Evolutionary conservation across 2,888 invertebrate species (phyloP).

Genomic region (Drosophila fungiperda): DNA sequence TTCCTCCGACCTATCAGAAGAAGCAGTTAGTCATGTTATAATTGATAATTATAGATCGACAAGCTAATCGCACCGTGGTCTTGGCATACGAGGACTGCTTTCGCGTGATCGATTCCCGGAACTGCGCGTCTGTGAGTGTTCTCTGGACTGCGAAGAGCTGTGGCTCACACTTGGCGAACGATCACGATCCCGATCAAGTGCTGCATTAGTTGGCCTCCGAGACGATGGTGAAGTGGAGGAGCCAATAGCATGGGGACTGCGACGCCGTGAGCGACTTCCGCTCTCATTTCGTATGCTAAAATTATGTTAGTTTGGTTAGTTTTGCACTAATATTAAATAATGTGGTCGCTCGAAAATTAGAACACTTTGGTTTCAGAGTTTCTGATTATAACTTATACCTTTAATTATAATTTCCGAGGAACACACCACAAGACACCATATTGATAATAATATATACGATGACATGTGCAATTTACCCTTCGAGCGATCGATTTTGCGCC

Average conservation of each 20-base stretch:
- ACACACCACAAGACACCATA: neutral
- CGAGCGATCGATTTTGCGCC: slow-evolving; percentile 83
- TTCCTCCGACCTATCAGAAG: slow-evolving; percentile 87
- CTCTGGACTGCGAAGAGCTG: slow-evolving; percentile 82
- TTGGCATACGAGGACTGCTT: slow-evolving; percentile 89
- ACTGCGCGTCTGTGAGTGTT: slow-evolving; percentile 81
- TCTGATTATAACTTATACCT: slow-evolving; percentile 4
- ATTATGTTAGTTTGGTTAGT: neutral
- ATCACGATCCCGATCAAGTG: slow-evolving; percentile 71
- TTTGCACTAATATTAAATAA: neutral
- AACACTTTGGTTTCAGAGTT: slow-evolving; percentile 1
- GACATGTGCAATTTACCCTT: slow-evolving; percentile 72
- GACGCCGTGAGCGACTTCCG: slow-evolving; percentile 83
- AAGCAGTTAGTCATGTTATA: neutral
- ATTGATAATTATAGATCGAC: neutral
- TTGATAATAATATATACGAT: neutral
- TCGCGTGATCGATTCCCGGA: slow-evolving; percentile 87
- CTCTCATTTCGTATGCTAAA: slow-evolving; percentile 81
- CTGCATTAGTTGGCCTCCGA: slow-evolving; percentile 48
- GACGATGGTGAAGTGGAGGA: slow-evolving; percentile 84
- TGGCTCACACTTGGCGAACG: slow-evolving; percentile 85
- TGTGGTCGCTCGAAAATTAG: slow-evolving; percentile 4
- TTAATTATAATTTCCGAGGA: slow-evolving; percentile 7
- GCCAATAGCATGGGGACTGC: slow-evolving; percentile 85
- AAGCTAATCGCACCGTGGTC: slow-evolving; percentile 86